Base-by-base conservation (phyloP, 2,888 invertebrate species). In the Antheraea assamensis region DNA sequence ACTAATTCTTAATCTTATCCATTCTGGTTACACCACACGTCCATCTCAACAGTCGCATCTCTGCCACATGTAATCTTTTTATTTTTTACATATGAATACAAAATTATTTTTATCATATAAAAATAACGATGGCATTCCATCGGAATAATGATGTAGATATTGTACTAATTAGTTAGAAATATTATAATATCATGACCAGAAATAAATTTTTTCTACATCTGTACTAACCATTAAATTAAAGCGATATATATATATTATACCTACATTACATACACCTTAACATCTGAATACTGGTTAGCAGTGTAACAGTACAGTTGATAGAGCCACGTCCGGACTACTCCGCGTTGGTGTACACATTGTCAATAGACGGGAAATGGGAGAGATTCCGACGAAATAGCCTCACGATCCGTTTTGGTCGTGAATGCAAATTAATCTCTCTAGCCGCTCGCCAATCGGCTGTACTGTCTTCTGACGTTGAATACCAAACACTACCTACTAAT, bases 401-500 rank as follows among this genome's bases (percentile, higher is more conserved):
- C 90, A 89, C 91, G 91, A 90, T 89, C 91, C 88, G 88, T 90
- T 90, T 88, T 85, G 90, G 89, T 87, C 87, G 87, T 89, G 91
- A 91, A 92, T 92, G 92, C 89, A 92, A 92, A 92, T 92, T 92
- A 91, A 92, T 89, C 90, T 89, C 86, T 83, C 85, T 81, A 81
- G 82, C 82, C 79, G 77, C 78, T 81, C 82, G 80, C 82, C 83
- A 84, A 87, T 86, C 85, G 85, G 77, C 81, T 80, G 82, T 79
- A 80, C 82, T 85, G 84, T 86, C 86, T 87, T 84, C 82, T 82
- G 83, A 85, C 81, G 82, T 78, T 85, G 88, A 86, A 89, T 88
- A 88, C 87, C 81, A 86, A 88, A 84, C 83, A 80, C 83, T 81
- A 82, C 76, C 79, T 79, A 80, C 80, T 82, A 83, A 83, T 80